Conservation (phyloP, 2,113 vertebrate genomes). For the Lonchura striata region DNA sequence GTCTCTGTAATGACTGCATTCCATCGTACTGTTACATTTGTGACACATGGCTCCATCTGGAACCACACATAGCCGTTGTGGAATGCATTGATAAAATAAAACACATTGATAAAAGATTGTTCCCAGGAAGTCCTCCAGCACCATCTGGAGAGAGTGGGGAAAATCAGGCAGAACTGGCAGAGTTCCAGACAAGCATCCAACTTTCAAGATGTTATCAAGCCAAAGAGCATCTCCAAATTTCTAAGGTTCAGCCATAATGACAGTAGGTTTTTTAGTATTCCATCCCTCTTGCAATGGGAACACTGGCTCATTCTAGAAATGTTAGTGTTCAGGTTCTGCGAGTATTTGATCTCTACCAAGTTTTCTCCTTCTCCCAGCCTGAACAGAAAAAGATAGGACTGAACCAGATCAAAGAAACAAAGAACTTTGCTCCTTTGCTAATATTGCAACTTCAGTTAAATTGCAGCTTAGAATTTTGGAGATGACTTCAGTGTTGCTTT, state of each 20-base stretch:
- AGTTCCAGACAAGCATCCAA: slow-evolving; percentile 10
- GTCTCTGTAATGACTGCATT: neutral
- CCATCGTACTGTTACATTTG: neutral
- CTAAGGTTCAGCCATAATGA: slow-evolving; percentile 5
- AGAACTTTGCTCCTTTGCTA: neutral
- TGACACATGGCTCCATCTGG: slow-evolving; percentile 43
- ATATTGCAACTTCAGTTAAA: neutral
- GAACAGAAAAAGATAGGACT: neutral
- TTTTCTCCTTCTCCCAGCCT: neutral
- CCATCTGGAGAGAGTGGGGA: slow-evolving; percentile 50
- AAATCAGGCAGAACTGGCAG: slow-evolving; percentile 46
- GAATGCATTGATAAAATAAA: slow-evolving; percentile 50
- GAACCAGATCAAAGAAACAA: neutral
- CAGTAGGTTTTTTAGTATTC: slow-evolving; percentile 8
- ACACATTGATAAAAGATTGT: slow-evolving; percentile 34
- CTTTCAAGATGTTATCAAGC: slow-evolving; percentile 15
- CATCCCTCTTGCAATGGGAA: neutral
- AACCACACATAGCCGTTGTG: neutral
- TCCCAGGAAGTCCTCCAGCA: slow-evolving; percentile 57
- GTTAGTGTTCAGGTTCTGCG: neutral
- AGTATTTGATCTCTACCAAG: neutral
- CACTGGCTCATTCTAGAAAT: slow-evolving; percentile 15
- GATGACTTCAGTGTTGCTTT: neutral
- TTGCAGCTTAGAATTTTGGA: neutral
- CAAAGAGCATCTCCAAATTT: slow-evolving; percentile 45